Evolutionary conservation across 2,797 vertebrate species (phyloP), one percentile per base, ranked within the genome.

Genomic region (Danio tinwini): DNA sequence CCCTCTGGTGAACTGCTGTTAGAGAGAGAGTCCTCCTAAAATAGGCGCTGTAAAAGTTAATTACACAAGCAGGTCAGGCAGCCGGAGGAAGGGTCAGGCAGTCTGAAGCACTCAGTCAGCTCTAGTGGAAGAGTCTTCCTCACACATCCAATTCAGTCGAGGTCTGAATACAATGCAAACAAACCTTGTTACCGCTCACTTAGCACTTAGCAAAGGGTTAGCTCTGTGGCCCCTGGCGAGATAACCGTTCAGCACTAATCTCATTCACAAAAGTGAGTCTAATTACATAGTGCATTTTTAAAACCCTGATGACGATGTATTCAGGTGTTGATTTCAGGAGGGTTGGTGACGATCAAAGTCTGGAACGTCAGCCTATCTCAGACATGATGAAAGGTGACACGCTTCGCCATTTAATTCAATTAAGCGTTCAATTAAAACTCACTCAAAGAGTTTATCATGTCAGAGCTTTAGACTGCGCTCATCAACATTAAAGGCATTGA

Each of bases 41-140:
- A 82, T 86, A 86, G 78, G 69, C 58, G 74, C 78, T 49, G 80
- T 75, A 82, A 79, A 86, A 71, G 69, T 82, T 86, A 86, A 86
- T 86, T 84, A 86, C 85, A 84, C 82, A 71, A 50, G 59, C 58
- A 21, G 80, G 85, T 86, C 82, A 70, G 71, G 69, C 76, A 71
- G 77, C 74, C 74, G 9, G 69, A 53, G 73, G 67, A 76, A 49
- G 69, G 81, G 81, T 83, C 81, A 44, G 45, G 67, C 44, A 71
- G 47, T 76, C 55, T 76, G 29, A 62, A 70, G 56, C 72, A 75
- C 67, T 62, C 59, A 52, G 61, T 68, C 70, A 64, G 76, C 58
- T 79, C 81, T 68, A 10, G 39, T 80, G 14, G 65, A 81, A 55
- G 77, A 72, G 63, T 21, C 47, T 81, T 83, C 76, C 81, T 68